Evolutionary conservation across 2,113 vertebrate species (phyloP).

Genomic region (Psittacula cyanocephala): DNA sequence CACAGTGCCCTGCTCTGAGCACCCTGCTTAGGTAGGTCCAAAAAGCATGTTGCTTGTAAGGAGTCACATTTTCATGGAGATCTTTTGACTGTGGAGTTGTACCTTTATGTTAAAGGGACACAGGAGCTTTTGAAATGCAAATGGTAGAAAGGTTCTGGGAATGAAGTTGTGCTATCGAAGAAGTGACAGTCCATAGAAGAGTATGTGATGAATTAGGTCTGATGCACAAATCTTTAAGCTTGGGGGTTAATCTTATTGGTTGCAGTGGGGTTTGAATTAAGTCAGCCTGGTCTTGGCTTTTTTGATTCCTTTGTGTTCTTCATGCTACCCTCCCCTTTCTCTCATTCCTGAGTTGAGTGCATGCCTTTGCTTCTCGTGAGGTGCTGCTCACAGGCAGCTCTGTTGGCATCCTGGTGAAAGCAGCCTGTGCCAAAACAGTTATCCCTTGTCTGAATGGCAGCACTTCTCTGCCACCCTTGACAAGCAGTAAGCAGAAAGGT

Average conservation of each 20-base stretch:
- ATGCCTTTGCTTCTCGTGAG: fast-evolving
- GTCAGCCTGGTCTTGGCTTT: background rate
- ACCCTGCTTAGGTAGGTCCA: background rate
- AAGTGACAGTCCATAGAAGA: background rate
- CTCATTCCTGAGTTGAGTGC: background rate
- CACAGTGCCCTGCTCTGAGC: background rate
- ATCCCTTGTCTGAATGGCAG: background rate
- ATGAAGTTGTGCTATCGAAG: background rate
- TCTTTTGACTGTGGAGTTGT: background rate
- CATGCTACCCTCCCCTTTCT: background rate
- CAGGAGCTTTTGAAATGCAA: background rate
- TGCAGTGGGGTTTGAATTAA: background rate
- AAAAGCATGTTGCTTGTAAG: background rate
- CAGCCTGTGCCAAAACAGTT: background rate
- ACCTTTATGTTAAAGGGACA: background rate
- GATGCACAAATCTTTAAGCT: background rate
- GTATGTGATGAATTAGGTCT: background rate
- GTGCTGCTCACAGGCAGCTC: background rate
- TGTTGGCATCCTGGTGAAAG: background rate
- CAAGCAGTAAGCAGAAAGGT: background rate
- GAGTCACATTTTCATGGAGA: background rate
- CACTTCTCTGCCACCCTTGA: background rate
- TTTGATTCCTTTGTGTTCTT: fast-evolving
- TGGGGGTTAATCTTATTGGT: background rate
- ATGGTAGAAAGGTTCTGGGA: background rate